Evolutionary conservation across 2,113 vertebrate genomes (phyloP).

Genomic region (Channa argus): DNA sequence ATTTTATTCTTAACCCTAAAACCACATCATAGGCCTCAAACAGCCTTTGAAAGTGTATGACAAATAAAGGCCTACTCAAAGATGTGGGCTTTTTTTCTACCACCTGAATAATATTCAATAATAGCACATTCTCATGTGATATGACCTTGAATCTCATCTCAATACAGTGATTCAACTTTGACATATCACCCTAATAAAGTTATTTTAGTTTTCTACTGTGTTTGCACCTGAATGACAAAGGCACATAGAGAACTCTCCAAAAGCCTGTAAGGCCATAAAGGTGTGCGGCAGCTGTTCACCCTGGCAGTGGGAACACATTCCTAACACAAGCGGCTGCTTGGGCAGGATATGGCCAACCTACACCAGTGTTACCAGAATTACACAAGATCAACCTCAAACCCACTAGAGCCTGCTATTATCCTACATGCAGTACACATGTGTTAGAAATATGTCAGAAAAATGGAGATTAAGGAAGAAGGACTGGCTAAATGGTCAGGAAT

Average conservation of each 20-base stretch:
- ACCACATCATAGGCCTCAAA: too few species aligned
- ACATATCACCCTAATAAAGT: background rate
- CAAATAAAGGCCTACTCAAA: too few species aligned
- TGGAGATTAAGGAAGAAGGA: slow-evolving; percentile 30
- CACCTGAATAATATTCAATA: too few species aligned
- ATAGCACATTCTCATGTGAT: background rate
- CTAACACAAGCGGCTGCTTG: slow-evolving; percentile 44
- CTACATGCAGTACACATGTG: slow-evolving; percentile 41
- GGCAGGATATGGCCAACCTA: slow-evolving; percentile 59
- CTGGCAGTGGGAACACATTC: slow-evolving; percentile 62
- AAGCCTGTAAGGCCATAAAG: slow-evolving; percentile 64
- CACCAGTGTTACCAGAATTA: slow-evolving; percentile 62
- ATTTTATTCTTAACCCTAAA: too few species aligned
- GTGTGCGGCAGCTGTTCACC: slow-evolving; percentile 64
- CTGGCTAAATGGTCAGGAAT: slow-evolving; percentile 18
- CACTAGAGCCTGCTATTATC: slow-evolving; percentile 18
- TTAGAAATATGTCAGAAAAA: slow-evolving; percentile 39
- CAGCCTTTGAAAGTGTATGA: too few species aligned
- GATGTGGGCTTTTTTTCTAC: too few species aligned
- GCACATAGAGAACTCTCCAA: slow-evolving; percentile 32
- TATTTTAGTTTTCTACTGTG: slow-evolving; percentile 2
- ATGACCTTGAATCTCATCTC: slow-evolving; percentile 24
- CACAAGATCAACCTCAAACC: slow-evolving; percentile 41
- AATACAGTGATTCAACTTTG: slow-evolving; percentile 4
- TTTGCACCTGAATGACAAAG: slow-evolving; percentile 42